Conservation (phyloP, 2,113 vertebrate species). For the Epinephelus fuscoguttatus region DNA sequence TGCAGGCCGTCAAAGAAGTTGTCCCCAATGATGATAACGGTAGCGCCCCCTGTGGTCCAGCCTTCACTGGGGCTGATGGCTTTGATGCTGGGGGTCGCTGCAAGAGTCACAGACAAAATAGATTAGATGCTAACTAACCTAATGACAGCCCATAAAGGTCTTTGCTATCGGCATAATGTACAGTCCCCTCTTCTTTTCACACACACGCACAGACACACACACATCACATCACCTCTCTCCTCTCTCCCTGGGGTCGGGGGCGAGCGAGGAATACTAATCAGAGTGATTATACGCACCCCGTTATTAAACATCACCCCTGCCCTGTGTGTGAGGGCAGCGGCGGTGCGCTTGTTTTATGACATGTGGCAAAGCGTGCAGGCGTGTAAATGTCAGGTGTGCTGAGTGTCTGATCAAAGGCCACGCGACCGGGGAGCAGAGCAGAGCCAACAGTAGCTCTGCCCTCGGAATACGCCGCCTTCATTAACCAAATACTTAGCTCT, state of each 20-base stretch:
- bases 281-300: slow-evolving; percentile 94
- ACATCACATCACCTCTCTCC: slow-evolving; percentile 83
- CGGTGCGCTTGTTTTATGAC: slow-evolving; percentile 97
- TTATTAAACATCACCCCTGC: slow-evolving; percentile 99
- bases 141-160: slow-evolving; percentile 58
- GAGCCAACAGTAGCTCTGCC: slow-evolving; percentile 95
- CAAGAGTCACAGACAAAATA: slow-evolving; percentile 51
- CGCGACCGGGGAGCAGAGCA: slow-evolving; percentile 93
- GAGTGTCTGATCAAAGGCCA: slow-evolving; percentile 98
- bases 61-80: slow-evolving; percentile 99
- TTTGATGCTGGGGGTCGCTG: slow-evolving; percentile 96
- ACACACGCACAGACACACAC: slow-evolving; percentile 38
- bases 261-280: slow-evolving; percentile 97
- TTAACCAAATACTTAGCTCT: slow-evolving; percentile 88
- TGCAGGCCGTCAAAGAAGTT: slow-evolving; percentile 99
- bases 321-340: slow-evolving; percentile 92
- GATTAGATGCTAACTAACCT: slow-evolving; percentile 60
- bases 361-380: slow-evolving; percentile 84
- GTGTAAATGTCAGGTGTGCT: slow-evolving; percentile 98
- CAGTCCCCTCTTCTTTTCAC: slow-evolving; percentile 35
- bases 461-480: slow-evolving; percentile 97
- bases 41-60: slow-evolving; percentile 97
- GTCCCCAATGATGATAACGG: slow-evolving; percentile 98
- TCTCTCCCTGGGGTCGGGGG: slow-evolving; percentile 91
- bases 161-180: slow-evolving; percentile 78